Percentiles rank a stretch among this genome's conserved stretches.
Evolutionary conservation across 2,888 invertebrate genomes (phyloP).

Genomic region (Phyto melanocephala): DNA sequence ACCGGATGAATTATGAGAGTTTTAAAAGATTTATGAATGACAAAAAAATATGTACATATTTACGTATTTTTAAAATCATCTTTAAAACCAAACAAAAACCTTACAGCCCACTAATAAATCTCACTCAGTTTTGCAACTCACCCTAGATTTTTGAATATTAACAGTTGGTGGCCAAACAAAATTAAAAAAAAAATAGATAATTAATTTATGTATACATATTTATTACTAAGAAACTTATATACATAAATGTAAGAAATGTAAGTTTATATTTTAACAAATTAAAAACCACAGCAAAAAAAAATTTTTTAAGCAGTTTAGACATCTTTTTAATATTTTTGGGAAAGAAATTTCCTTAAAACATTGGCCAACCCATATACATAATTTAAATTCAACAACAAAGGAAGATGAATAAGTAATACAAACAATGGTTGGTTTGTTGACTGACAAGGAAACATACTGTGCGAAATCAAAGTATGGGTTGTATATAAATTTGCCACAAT

Average conservation of each 20-base stretch:
- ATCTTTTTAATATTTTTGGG: no score
- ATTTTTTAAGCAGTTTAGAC: no score
- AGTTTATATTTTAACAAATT: no score
- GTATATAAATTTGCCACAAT: slow-evolving; percentile 75
- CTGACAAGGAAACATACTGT: slow-evolving; percentile 65
- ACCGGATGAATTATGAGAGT: slow-evolving; percentile 74
- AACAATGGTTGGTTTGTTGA: slow-evolving; percentile 65
- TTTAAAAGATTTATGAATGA: slow-evolving; percentile 75
- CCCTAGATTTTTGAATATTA: slow-evolving; percentile 12
- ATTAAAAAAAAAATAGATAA: no score
- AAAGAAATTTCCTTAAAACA: neutral
- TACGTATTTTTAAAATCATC: slow-evolving; percentile 64
- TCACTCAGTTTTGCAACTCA: slow-evolving; percentile 13
- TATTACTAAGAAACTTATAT: no score
- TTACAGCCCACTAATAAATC: slow-evolving; percentile 40
- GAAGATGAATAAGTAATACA: slow-evolving; percentile 43
- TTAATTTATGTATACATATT: no score
- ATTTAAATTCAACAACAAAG: slow-evolving; percentile 53
- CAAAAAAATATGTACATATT: slow-evolving; percentile 55
- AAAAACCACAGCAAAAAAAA: no score
- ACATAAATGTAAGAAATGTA: no score
- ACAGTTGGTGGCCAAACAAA: slow-evolving; percentile 5
- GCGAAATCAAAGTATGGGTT: slow-evolving; percentile 65
- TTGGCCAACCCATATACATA: slow-evolving; percentile 6
- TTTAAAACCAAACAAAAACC: slow-evolving; percentile 46